Evolutionary conservation across 2,797 vertebrate species (phyloP).

Genomic region (Enoplosus armatus): DNA sequence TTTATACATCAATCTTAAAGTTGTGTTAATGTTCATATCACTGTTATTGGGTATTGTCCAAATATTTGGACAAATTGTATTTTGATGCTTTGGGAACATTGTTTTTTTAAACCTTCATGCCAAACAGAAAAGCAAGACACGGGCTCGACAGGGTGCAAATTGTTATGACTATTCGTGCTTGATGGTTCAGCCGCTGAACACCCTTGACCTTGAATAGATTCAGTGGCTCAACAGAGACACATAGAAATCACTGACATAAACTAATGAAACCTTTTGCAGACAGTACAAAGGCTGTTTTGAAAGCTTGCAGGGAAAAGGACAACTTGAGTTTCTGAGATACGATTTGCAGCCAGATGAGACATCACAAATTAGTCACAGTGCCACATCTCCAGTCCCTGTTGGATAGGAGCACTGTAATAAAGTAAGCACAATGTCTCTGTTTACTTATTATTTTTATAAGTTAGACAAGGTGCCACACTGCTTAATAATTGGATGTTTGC

Average conservation of each 20-base stretch:
- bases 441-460: background rate
- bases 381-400: background rate
- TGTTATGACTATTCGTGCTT: no score
- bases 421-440: background rate
- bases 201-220: no score
- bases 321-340: background rate
- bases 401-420: background rate
- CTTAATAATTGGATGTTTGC: background rate
- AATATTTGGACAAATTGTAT: no score
- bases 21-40: no score
- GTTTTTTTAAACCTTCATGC: no score
- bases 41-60: no score
- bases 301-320: background rate
- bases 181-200: no score
- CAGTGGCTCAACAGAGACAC: background rate
- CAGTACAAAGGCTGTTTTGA: background rate
- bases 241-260: background rate
- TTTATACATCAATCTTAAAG: no score
- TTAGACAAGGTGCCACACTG: background rate
- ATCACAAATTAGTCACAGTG: background rate
- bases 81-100: no score
- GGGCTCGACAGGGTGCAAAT: no score
- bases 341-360: background rate
- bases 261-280: background rate
- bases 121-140: no score